Evolutionary conservation across 2,113 vertebrate species (phyloP).

Genomic region (Candoia aspera): DNA sequence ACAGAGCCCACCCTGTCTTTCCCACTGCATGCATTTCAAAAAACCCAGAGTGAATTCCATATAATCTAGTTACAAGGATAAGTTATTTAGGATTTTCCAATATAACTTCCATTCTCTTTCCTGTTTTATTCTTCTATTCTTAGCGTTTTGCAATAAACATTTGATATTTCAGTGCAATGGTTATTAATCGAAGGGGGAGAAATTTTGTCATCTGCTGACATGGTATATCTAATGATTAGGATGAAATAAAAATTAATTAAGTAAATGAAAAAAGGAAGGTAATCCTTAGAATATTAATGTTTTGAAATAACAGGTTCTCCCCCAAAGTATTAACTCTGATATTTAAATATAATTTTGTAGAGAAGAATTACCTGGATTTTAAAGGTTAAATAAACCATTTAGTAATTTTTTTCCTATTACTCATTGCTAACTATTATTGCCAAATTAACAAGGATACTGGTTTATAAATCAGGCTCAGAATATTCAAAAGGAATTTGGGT

Average conservation of each 20-base stretch:
- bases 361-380: background rate
- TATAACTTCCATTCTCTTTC: constrained; percentile 56
- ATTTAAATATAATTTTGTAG: background rate
- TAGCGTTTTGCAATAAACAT: background rate
- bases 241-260: background rate
- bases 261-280: background rate
- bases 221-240: background rate
- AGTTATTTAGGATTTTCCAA: background rate
- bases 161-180: background rate
- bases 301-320: constrained; percentile 15
- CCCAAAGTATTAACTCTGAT: background rate
- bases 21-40: constrained; percentile 8
- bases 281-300: background rate
- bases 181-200: background rate
- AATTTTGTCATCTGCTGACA: background rate
- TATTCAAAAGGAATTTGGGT: background rate
- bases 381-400: background rate
- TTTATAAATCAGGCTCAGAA: constrained; percentile 27
- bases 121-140: background rate
- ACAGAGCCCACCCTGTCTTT: too few relatives aligned
- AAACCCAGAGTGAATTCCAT: constrained; percentile 56
- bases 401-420: too few relatives aligned
- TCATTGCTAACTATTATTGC: background rate
- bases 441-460: background rate
- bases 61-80: constrained; percentile 57